A percentile compares a stretch with the other conserved stretches of the same genome.
These are phyloP conservation scores for Recurvirostra avosetta DNA, from an alignment of 2,113 vertebrate genomes.

Conservation along the genomic window DNA sequence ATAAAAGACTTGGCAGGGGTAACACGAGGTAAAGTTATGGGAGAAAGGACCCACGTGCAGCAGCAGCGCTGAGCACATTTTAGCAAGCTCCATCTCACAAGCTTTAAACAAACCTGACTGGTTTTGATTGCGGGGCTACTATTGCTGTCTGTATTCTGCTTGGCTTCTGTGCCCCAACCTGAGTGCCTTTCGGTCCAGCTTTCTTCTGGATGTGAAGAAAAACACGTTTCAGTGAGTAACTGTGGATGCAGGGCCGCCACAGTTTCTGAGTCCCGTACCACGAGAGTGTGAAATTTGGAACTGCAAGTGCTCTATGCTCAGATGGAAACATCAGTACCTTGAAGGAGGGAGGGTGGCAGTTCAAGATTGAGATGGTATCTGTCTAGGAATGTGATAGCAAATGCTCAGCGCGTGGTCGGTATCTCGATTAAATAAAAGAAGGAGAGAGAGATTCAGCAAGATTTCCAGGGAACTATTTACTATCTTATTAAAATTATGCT, in stretches of 20 bases:
- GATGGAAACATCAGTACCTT: not conserved
- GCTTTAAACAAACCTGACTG: not conserved
- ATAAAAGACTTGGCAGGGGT: not conserved
- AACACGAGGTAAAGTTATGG: not conserved
- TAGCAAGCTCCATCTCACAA: not conserved
- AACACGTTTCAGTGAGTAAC: not conserved
- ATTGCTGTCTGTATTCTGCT: not conserved
- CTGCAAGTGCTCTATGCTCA: not conserved
- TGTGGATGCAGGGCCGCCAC: not conserved
- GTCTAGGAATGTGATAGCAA: not conserved
- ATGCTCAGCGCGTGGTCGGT: not conserved
- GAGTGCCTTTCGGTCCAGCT: not conserved
- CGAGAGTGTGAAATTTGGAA: accelerated
- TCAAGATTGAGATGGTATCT: not conserved
- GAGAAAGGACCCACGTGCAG: not conserved
- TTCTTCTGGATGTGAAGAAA: not conserved
- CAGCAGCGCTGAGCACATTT: not conserved
- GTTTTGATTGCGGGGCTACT: not conserved
- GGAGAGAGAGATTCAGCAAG: conserved; percentile 8
- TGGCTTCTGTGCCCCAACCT: not conserved
- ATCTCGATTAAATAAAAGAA: conserved; percentile 19
- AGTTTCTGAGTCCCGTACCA: not conserved
- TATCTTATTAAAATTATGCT: conserved; percentile 51
- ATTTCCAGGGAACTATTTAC: conserved; percentile 41
- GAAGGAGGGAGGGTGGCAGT: not conserved